phyloP scores from a whole-genome alignment of 2,113 vertebrate genomes.

The Lycocorax pyrrhopterus region DNA sequence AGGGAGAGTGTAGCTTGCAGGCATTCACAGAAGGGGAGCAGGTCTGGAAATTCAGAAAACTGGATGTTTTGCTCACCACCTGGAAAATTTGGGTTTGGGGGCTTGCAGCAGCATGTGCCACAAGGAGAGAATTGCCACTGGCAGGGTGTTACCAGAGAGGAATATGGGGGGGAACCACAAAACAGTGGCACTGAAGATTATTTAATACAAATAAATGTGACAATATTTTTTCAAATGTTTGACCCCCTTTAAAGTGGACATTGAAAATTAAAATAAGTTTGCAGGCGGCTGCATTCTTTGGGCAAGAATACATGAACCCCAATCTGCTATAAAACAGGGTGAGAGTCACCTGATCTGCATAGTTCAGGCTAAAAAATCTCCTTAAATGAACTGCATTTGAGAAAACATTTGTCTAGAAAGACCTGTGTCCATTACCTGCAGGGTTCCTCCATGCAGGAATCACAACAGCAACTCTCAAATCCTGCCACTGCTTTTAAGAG shows the following conservation, averaged over 20 bases:
- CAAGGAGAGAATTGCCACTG: neutral
- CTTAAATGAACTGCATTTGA: neutral
- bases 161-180: neutral
- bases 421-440: neutral
- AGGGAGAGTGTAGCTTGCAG: neutral
- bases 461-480: neutral
- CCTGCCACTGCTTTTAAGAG: neutral
- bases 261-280: neutral
- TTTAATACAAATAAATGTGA: neutral
- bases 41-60: neutral
- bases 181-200: neutral
- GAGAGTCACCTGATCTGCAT: neutral
- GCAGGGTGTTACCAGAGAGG: fast-evolving
- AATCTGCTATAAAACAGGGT: neutral
- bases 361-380: neutral
- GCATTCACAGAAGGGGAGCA: neutral
- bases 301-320: neutral
- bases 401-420: neutral
- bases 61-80: neutral
- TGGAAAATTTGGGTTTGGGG: neutral
- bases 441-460: neutral
- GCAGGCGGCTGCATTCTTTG: neutral
- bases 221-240: neutral
- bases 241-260: neutral
- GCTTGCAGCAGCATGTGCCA: neutral